Percentiles rank a stretch among this genome's conserved stretches.
phyloP scores from a whole-genome alignment of 2,888 invertebrate genomes.

The Sphaerophoria taeniata region DNA sequence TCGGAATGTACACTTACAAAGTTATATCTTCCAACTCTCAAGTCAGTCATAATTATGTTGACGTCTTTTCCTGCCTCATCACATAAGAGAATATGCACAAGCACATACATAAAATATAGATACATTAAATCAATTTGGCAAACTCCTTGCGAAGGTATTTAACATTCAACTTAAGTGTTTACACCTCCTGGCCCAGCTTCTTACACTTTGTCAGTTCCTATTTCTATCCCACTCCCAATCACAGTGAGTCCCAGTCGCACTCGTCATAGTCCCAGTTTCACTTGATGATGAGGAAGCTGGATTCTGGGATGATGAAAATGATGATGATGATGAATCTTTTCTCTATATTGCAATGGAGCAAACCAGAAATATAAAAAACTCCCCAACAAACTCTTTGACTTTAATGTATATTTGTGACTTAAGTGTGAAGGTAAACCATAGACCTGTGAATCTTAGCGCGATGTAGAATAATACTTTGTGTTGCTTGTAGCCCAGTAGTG shows the following conservation, averaged over 20 bases:
- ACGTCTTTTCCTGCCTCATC: constrained; percentile 33
- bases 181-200: constrained; percentile 32
- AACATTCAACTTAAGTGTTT: constrained; percentile 47
- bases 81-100: not conserved
- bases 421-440: not conserved
- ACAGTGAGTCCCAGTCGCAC: not conserved
- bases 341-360: no score
- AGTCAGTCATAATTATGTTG: constrained; percentile 20
- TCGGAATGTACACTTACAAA: no score
- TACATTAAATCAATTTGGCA: constrained; percentile 57
- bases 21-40: not conserved
- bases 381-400: not conserved
- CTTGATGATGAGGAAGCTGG: constrained; percentile 59
- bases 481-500: constrained; percentile 19
- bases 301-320: constrained; percentile 40
- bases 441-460: constrained; percentile 38
- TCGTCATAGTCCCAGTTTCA: constrained; percentile 19
- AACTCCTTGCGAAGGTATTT: constrained; percentile 45
- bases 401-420: constrained; percentile 1
- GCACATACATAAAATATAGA: not conserved
- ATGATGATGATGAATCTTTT: not conserved
- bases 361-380: not conserved
- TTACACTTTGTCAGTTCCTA: constrained; percentile 24
- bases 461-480: constrained; percentile 40
- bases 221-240: constrained; percentile 32